Evolutionary conservation across 2,797 vertebrate genomes (phyloP).

Genomic region (Heliangelus exortis): DNA sequence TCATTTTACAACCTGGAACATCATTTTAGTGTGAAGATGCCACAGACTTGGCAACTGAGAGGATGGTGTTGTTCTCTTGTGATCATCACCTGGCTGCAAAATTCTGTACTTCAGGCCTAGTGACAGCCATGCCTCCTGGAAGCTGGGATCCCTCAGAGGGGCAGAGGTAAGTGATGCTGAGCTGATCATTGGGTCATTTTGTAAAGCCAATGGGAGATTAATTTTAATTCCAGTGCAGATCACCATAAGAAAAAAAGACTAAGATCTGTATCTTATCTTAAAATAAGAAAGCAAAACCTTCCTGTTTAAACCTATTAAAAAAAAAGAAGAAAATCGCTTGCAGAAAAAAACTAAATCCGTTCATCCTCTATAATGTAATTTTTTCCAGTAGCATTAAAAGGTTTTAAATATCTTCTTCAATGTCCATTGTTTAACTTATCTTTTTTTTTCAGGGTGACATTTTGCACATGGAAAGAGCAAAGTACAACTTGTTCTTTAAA

Average conservation of each 20-base stretch:
- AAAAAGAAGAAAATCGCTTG: neutral
- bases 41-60: rapidly evolving
- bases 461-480: neutral
- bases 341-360: rapidly evolving
- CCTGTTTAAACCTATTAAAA: neutral
- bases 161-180: neutral
- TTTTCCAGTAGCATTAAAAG: neutral
- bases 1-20: neutral
- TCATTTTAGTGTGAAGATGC: neutral
- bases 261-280: neutral
- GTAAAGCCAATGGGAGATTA: neutral
- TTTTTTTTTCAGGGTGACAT: neutral
- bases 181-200: neutral
- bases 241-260: rapidly evolving
- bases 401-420: neutral
- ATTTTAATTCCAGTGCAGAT: neutral
- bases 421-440: neutral
- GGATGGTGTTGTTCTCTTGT: neutral
- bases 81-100: neutral
- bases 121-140: neutral
- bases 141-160: neutral
- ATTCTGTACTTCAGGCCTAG: neutral
- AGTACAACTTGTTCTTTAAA: neutral
- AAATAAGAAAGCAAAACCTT: neutral
- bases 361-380: neutral